These are phyloP conservation scores for Parnassius mnemosyne DNA, from an alignment of 2,888 invertebrate genomes.

Conservation along the genomic window DNA sequence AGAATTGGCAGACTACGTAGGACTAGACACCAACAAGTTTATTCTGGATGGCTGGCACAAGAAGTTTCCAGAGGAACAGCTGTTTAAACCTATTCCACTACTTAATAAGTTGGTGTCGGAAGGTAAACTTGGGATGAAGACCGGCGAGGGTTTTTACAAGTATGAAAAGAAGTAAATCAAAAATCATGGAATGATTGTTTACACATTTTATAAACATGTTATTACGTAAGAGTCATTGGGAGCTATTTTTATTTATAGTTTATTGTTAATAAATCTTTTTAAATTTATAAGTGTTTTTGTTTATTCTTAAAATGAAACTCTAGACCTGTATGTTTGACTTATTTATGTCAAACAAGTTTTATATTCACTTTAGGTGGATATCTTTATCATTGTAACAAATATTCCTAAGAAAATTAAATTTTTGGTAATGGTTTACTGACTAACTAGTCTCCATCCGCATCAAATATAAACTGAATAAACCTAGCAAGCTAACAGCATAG, in stretches of 20 bases:
- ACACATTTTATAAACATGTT: background rate
- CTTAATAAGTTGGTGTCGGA: constrained; percentile 86
- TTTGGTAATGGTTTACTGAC: too few relatives aligned
- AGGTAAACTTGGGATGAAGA: constrained; percentile 90
- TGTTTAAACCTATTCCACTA: constrained; percentile 67
- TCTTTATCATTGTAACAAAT: too few relatives aligned
- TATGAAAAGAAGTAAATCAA: constrained; percentile 71
- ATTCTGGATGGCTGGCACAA: constrained; percentile 90
- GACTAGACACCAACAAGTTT: constrained; percentile 88
- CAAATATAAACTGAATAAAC: too few relatives aligned
- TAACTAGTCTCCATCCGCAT: too few relatives aligned
- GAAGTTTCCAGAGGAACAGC: constrained; percentile 63
- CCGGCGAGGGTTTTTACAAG: constrained; percentile 92
- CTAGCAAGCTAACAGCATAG: too few relatives aligned
- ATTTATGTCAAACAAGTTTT: too few relatives aligned
- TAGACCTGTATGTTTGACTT: too few relatives aligned
- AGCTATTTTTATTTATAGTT: constrained; percentile 13
- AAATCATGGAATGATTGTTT: background rate
- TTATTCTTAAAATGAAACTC: background rate
- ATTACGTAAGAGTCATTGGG: constrained; percentile 9
- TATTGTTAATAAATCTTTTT: constrained; percentile 19
- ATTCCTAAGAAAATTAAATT: too few relatives aligned
- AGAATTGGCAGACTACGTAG: constrained; percentile 90
- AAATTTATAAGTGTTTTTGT: constrained; percentile 6
- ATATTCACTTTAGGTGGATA: too few relatives aligned